phyloP scores from a whole-genome alignment of 1,140 invertebrate genomes.

The Aradophagus sp. region DNA sequence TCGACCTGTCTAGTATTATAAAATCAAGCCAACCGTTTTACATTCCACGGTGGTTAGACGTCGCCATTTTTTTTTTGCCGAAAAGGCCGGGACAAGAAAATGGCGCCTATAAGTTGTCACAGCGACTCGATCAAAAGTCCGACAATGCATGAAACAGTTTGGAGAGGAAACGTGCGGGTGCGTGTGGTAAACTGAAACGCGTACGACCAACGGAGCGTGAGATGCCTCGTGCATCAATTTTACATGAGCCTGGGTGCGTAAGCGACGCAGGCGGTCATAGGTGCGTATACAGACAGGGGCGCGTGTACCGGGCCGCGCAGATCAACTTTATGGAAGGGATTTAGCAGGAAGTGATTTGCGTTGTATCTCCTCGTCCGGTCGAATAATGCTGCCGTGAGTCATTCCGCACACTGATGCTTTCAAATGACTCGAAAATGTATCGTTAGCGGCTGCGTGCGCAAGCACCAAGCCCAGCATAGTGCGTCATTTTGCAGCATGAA shows the following conservation, averaged over 20 bases:
- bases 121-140: too few relatives aligned
- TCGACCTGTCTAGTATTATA: too few relatives aligned
- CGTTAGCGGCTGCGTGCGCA: constrained; percentile 27
- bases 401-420: constrained; percentile 50
- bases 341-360: constrained; percentile 54
- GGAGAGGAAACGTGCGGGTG: constrained; percentile 29
- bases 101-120: too few relatives aligned
- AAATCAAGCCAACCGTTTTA: too few relatives aligned
- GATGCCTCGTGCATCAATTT: constrained; percentile 49
- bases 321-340: constrained; percentile 48
- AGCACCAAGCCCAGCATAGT: constrained; percentile 13
- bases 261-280: constrained; percentile 35
- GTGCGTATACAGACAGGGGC: constrained; percentile 58
- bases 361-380: constrained; percentile 51
- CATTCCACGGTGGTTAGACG: too few relatives aligned
- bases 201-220: constrained; percentile 38
- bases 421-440: constrained; percentile 58
- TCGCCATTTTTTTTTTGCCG: too few relatives aligned
- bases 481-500: constrained; percentile 23
- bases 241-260: constrained; percentile 44
- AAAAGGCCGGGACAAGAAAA: too few relatives aligned
- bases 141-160: too few relatives aligned
- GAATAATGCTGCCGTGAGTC: constrained; percentile 48
- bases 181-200: constrained; percentile 31
- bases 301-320: constrained; percentile 53